Evolutionary conservation across 1,140 invertebrate genomes (phyloP).

Genomic region (Lepeophtheirus salmonis): DNA sequence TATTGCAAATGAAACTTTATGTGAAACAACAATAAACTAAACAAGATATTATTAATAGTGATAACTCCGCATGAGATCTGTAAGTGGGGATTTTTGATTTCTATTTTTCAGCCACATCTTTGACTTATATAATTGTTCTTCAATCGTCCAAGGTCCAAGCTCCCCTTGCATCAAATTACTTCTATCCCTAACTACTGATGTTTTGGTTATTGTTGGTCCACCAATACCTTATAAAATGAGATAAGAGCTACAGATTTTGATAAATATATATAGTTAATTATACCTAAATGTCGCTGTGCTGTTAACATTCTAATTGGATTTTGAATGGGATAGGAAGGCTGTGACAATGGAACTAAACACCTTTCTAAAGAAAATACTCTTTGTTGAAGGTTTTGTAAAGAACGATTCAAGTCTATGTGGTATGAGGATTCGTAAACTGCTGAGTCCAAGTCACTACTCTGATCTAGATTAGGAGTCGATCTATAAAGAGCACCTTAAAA

Average conservation of each 20-base stretch:
- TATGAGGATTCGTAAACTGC: not conserved
- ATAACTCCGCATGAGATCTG: not conserved
- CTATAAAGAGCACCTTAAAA: not conserved
- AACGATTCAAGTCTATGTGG: not conserved
- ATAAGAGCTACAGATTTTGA: too few relatives aligned
- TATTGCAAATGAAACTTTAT: too few relatives aligned
- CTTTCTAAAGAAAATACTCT: not conserved
- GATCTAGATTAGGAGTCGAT: not conserved
- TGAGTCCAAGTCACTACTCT: not conserved
- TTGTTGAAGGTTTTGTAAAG: not conserved
- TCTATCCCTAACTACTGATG: not conserved
- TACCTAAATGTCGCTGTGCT: not conserved
- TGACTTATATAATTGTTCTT: not conserved
- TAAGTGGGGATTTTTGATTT: not conserved
- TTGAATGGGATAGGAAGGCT: not conserved
- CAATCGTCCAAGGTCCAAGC: not conserved
- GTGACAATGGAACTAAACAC: not conserved
- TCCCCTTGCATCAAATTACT: not conserved
- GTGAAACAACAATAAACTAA: too few relatives aligned
- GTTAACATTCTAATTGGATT: not conserved
- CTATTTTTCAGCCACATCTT: not conserved
- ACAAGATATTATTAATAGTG: not conserved
- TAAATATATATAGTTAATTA: too few relatives aligned
- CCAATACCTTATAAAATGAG: not conserved
- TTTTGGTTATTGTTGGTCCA: not conserved